Evolutionary conservation across 2,888 invertebrate genomes (phyloP).

Genomic region (Laothoe populi): DNA sequence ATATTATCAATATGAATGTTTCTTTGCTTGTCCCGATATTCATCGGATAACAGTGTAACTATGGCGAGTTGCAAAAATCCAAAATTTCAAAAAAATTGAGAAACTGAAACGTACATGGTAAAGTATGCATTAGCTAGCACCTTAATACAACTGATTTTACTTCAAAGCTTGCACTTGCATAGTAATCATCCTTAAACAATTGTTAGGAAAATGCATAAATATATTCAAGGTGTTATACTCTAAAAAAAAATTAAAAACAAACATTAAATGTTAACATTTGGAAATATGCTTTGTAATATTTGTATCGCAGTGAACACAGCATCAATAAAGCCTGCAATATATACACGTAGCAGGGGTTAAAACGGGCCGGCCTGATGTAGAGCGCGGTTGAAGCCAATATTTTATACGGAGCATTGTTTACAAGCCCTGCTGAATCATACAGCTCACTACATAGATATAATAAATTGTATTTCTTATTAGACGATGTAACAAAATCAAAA

Average conservation of each 20-base stretch:
- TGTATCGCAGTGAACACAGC: constrained; percentile 16
- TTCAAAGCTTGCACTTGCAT: too few species aligned
- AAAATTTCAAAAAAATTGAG: too few species aligned
- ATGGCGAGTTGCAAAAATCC: too few species aligned
- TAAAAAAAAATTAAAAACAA: background rate
- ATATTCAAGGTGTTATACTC: background rate
- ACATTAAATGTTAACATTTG: constrained; percentile 2
- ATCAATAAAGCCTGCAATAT: constrained; percentile 23
- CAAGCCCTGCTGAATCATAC: constrained; percentile 57
- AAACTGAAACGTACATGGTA: too few species aligned
- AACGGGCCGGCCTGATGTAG: constrained; percentile 54
- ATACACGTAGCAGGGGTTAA: constrained; percentile 50
- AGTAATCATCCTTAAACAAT: too few species aligned
- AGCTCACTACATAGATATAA: constrained; percentile 50
- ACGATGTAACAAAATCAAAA: constrained; percentile 9
- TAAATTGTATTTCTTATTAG: constrained; percentile 34
- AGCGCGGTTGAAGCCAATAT: constrained; percentile 59
- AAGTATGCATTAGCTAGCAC: too few species aligned
- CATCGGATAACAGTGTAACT: too few species aligned
- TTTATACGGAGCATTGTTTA: constrained; percentile 66
- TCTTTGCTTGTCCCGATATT: too few species aligned
- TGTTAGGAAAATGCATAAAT: too few species aligned
- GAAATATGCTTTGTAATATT: constrained; percentile 24
- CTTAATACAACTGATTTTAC: too few species aligned
- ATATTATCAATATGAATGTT: too few species aligned